phyloP scores from a whole-genome alignment of 2,888 invertebrate genomes.

The Sesamia inferens region DNA sequence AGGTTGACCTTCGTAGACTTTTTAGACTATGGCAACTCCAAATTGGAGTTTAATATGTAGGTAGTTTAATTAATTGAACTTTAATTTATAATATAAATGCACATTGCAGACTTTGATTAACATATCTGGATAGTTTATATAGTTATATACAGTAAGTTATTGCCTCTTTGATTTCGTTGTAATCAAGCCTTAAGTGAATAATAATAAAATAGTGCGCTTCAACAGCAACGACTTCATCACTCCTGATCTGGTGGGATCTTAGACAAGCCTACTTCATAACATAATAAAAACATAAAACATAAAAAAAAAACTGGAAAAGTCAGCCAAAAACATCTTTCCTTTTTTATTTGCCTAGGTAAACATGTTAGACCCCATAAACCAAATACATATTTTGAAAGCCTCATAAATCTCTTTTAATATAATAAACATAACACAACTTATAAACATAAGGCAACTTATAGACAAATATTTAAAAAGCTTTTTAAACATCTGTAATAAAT shows the following conservation, averaged over 20 bases:
- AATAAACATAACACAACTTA: no score
- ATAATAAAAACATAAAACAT: no score
- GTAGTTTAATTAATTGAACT: constrained; percentile 11
- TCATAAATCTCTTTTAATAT: not conserved
- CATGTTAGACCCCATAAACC: no score
- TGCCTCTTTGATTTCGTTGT: not conserved
- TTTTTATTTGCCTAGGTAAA: not conserved
- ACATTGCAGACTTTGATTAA: not conserved
- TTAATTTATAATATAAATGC: not conserved
- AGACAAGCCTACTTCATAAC: no score
- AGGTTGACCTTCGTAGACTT: no score
- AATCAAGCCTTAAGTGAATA: no score
- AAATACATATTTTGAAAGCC: not conserved
- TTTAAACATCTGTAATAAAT: no score
- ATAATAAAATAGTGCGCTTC: no score
- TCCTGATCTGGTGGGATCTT: no score
- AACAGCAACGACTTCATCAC: no score
- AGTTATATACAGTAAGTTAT: not conserved
- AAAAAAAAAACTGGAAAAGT: not conserved
- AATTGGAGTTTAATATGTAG: not conserved
- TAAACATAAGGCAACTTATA: no score
- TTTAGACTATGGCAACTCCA: not conserved
- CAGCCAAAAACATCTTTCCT: not conserved
- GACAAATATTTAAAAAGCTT: no score
- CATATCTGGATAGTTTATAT: not conserved